Percentiles rank a stretch among this genome's conserved stretches.
These are phyloP conservation scores for Gonocerus acuteangulatus DNA, from an alignment of 2,888 invertebrate genomes.

Conservation along the genomic window DNA sequence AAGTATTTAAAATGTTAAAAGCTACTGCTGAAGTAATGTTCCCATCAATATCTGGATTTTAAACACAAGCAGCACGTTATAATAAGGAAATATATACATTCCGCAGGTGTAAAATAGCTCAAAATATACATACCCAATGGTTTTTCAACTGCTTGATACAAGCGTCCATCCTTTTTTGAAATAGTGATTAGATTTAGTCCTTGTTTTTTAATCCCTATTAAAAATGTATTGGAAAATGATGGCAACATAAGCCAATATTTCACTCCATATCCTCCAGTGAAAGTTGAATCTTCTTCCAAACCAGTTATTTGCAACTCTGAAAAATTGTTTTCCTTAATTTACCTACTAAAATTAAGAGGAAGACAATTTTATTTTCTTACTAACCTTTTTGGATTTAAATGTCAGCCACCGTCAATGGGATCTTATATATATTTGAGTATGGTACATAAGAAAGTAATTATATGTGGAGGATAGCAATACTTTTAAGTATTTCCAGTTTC, in stretches of 20 bases:
- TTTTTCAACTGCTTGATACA: constrained; percentile 12
- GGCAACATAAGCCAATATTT: constrained; percentile 12
- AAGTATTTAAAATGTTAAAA: constrained; percentile 8
- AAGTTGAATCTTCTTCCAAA: constrained; percentile 13
- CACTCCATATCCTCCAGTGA: constrained; percentile 12
- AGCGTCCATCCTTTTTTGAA: constrained; percentile 6
- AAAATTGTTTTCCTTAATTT: not conserved
- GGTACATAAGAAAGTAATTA: not conserved
- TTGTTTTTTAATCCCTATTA: constrained; percentile 7
- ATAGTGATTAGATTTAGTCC: constrained; percentile 13
- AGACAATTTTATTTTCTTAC: not conserved
- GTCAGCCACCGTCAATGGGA: not conserved
- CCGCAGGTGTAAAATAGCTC: not conserved
- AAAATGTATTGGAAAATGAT: not conserved
- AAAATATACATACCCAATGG: constrained; percentile 5
- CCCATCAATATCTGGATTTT: constrained; percentile 7
- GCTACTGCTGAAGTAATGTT: constrained; percentile 13
- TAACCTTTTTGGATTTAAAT: not conserved
- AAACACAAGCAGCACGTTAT: not conserved
- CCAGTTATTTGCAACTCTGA: constrained; percentile 3
- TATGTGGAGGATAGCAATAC: too few species aligned
- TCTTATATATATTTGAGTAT: too few species aligned
- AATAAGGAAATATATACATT: not conserved
- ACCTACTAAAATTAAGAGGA: not conserved
- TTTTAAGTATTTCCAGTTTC: too few species aligned